phyloP scores from a whole-genome alignment of 2,888 invertebrate genomes.

The Junonia oenone region DNA sequence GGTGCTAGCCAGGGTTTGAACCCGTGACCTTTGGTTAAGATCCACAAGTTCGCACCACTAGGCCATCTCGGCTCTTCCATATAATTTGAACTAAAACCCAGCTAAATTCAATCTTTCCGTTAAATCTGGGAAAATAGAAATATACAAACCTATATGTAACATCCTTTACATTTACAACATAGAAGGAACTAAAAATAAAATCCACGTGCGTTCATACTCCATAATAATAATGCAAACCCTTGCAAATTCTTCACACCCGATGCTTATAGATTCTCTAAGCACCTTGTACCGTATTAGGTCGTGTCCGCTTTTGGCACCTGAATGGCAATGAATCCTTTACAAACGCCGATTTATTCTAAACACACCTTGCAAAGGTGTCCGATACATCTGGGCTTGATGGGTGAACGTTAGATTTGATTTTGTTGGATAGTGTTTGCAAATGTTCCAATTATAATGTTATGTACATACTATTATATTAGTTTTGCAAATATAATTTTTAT shows the following conservation, averaged over 20 bases:
- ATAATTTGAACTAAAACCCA: no score
- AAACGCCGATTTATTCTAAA: constrained; percentile 25
- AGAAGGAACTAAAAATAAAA: background rate
- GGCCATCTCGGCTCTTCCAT: no score
- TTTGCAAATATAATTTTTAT: no score
- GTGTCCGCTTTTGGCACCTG: constrained; percentile 24
- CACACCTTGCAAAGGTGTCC: constrained; percentile 53
- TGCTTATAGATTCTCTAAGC: constrained; percentile 13
- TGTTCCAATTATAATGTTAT: no score
- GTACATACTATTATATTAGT: no score
- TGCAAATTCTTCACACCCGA: constrained; percentile 9
- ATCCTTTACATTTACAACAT: no score
- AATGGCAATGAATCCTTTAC: constrained; percentile 26
- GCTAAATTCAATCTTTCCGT: no score
- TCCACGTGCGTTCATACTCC: background rate
- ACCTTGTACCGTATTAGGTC: constrained; percentile 30
- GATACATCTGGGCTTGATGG: constrained; percentile 59
- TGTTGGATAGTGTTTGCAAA: background rate
- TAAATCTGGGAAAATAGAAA: no score
- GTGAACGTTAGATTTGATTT: background rate
- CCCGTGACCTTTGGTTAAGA: no score
- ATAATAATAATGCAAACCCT: background rate
- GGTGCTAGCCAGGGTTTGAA: no score
- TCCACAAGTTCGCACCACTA: no score
- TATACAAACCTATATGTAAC: no score